Evolutionary conservation across 2,113 vertebrate genomes (phyloP).

Genomic region (Gavialis gangeticus): DNA sequence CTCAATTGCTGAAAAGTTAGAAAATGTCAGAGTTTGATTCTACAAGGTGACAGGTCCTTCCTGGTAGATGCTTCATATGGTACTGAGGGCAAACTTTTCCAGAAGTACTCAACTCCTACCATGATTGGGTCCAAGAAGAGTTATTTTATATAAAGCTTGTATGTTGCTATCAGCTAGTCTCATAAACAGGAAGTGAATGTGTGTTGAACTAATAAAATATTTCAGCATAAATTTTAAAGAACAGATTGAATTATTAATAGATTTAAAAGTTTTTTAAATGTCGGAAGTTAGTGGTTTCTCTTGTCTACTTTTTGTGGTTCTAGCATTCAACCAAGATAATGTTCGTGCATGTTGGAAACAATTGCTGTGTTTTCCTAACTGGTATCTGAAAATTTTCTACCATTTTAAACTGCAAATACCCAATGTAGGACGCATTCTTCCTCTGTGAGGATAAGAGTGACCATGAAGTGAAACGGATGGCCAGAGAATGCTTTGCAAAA

Average conservation of each 20-base stretch:
- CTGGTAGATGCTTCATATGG: background rate
- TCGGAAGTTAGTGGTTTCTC: background rate
- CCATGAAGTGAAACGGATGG: background rate
- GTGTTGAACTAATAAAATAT: slow-evolving; percentile 15
- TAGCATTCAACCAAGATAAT: background rate
- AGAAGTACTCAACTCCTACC: background rate
- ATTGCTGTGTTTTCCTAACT: background rate
- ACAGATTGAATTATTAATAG: background rate
- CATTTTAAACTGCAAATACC: background rate
- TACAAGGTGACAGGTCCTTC: background rate
- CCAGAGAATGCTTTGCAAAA: background rate
- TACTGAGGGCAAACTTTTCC: background rate
- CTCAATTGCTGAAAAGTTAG: background rate
- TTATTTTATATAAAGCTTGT: background rate
- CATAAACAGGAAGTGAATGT: slow-evolving; percentile 1
- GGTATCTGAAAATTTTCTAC: background rate
- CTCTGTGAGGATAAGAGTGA: background rate
- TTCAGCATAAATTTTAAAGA: background rate
- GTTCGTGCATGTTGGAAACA: background rate
- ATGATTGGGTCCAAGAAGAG: background rate
- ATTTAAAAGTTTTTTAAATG: slow-evolving; percentile 8
- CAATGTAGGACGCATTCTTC: background rate
- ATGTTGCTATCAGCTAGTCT: background rate
- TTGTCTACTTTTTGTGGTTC: background rate
- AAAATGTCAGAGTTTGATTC: background rate